A percentile compares a stretch with the other conserved stretches of the same genome.
phyloP scores from a whole-genome alignment of 2,888 invertebrate genomes.

The Ochlodes sylvanus region DNA sequence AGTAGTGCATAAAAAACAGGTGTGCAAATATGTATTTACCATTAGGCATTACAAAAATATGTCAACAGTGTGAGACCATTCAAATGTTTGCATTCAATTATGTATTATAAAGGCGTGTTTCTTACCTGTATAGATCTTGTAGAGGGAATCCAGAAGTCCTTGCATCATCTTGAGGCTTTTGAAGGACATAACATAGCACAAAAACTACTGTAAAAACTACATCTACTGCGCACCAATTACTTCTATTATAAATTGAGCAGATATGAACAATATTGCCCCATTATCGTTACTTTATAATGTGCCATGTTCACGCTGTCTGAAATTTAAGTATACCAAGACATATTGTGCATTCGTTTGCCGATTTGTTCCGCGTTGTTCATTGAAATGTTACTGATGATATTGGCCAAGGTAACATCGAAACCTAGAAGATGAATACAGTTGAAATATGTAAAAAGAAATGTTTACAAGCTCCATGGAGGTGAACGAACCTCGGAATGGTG shows the following conservation, averaged over 20 bases:
- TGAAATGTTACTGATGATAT: constrained; percentile 48
- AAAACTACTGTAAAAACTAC: constrained; percentile 51
- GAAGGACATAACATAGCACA: constrained; percentile 55
- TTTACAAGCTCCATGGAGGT: constrained; percentile 53
- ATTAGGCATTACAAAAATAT: too few relatives aligned
- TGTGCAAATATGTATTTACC: too few relatives aligned
- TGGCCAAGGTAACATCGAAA: constrained; percentile 25
- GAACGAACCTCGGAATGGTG: constrained; percentile 67
- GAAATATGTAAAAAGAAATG: constrained; percentile 47
- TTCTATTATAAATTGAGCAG: constrained; percentile 26
- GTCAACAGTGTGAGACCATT: too few relatives aligned
- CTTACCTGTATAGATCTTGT: constrained; percentile 80
- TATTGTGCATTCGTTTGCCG: constrained; percentile 39
- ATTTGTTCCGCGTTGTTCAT: constrained; percentile 55
- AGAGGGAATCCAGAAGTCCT: constrained; percentile 77
- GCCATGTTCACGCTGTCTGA: constrained; percentile 54
- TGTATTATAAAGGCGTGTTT: neutral
- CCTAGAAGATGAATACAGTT: constrained; percentile 40
- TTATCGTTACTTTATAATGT: constrained; percentile 61
- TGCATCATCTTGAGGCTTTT: constrained; percentile 77
- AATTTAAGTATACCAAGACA: constrained; percentile 21
- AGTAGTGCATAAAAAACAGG: too few relatives aligned
- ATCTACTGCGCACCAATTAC: constrained; percentile 34
- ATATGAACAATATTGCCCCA: constrained; percentile 53
- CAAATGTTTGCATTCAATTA: too few relatives aligned